Evolutionary conservation across 1,140 invertebrate genomes (phyloP), one percentile per base, ranked within the genome.

Genomic region (Heliconius congener): DNA sequence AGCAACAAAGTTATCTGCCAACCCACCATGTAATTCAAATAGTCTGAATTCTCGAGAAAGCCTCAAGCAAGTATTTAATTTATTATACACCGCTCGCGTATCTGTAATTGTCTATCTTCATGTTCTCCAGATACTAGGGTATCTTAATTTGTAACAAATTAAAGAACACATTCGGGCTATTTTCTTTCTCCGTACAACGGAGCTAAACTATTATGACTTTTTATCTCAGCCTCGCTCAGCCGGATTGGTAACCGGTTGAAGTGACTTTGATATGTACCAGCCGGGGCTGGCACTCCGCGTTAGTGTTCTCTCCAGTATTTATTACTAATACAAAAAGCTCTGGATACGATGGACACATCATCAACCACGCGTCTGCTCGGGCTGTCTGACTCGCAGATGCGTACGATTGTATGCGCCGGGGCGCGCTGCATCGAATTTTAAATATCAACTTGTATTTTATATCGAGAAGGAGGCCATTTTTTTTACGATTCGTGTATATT

Each of bases 191-290:
- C 30, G 39, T 60, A 39, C 42, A 70, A 80, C 80, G 27, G 81
- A 81, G 76, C 77, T 81, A 79, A 46, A 70, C 55, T 73, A 82
- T 81, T 81, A 82, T 78, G 81, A 78, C 73, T 79, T 77, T 84
- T 83, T 52, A 52, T 52, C 86, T 80, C 81, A 85, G 82, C 80
- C 89, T 86, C 84, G 83, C 81, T 79, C 75, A 66, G 82, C 81
- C 85, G 83, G 86, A 79, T 82, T 74, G 83, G 83, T 83, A 90
- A 89, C 89, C 89, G 89, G 88, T 90, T 84, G 86, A 76, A 82
- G 50, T 81, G 84, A 84, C 82, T 80, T 74, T 87, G 82, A 46
- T 73, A 75, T 73, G 79, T 30, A 78, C 88, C 84, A 86, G 37
- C 78, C 16, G 80, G 82, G 46, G 18, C n/a, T 74, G 86, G 80